Conservation (phyloP, 2,888 invertebrate genomes). For the Ormyrus rosae region DNA sequence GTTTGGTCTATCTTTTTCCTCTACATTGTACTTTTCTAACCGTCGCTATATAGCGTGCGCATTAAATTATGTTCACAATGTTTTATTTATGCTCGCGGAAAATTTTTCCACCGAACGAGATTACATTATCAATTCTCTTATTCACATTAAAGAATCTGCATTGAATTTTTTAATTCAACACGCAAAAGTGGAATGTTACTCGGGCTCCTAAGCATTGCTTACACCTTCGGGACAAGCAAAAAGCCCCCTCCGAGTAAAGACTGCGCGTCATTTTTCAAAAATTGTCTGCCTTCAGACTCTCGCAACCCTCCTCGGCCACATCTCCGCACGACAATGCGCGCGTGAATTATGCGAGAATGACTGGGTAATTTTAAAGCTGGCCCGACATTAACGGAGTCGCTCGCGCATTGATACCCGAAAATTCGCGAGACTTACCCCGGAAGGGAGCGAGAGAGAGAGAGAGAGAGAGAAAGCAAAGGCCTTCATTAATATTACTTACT, state of each 20-base stretch:
- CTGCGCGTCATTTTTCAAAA: too few species aligned
- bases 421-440: slow-evolving; percentile 60
- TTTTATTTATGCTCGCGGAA: slow-evolving; percentile 2
- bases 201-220: too few species aligned
- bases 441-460: not conserved
- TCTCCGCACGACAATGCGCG: slow-evolving; percentile 69
- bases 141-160: too few species aligned
- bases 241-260: too few species aligned
- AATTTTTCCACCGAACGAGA: too few species aligned
- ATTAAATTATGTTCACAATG: slow-evolving; percentile 24
- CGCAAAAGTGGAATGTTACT: too few species aligned
- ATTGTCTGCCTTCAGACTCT: too few species aligned
- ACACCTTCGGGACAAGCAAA: too few species aligned
- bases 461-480: slow-evolving; percentile 44
- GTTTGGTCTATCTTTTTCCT: slow-evolving; percentile 16
- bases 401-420: slow-evolving; percentile 71
- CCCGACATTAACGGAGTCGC: slow-evolving; percentile 69
- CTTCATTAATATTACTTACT: slow-evolving; percentile 76
- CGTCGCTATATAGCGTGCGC: not conserved
- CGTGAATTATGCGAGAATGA: slow-evolving; percentile 75
- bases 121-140: too few species aligned
- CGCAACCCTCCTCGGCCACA: not conserved
- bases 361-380: slow-evolving; percentile 75
- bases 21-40: not conserved
- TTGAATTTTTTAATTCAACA: too few species aligned